Evolutionary conservation across 2,797 vertebrate species (phyloP), one percentile per base, ranked within the genome.

Genomic region (Acrossocheilus fasciatus): DNA sequence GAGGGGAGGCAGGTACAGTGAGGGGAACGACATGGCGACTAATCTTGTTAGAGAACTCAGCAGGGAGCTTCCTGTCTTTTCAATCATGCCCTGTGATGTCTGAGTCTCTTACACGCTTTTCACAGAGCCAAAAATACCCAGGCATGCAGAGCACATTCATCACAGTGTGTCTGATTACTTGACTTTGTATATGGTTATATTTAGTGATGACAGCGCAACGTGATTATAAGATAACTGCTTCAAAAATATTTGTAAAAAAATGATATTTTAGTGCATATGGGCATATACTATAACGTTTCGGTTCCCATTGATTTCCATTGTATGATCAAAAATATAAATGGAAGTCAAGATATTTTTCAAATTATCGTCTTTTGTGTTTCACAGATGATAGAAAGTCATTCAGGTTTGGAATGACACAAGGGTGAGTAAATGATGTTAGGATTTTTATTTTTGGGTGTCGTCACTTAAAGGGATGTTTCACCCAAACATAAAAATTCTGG

Each of bases 51-150:
- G 52, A 81, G 81, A 68, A 75, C 57, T 72, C 77, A 85, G 72
- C 72, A 45, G 88, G 88, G 86, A 82, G 83, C 74, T 86, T 86
- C 62, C 80, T 39, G 86, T 85, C 57, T 85, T 52, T 57, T 52
- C 66, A 62, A 68, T 64, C 85, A 73, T 68, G 20, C 77, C 45
- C 43, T 1, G 50, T 85, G 59, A 89, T 81, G 80, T 83, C 86
- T 80, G 78, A 89, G 57, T 83, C 81, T 80, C 69, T 68, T 43
- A 73, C 82, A 73, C 43, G n/a, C 77, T 68, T 81, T 87, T 64
- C 62, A 14, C 11, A 57, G 62, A 77, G 85, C 62, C 47, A 34
- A 75, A 77, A 66, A 26, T 62, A 47, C 26, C 62, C 81, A 26
- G 39, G 26, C 43, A 50, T 12, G 79, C 26, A 34, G 43, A 50